phyloP scores from a whole-genome alignment of 1,140 invertebrate species.

The Platyscapa corneri region DNA sequence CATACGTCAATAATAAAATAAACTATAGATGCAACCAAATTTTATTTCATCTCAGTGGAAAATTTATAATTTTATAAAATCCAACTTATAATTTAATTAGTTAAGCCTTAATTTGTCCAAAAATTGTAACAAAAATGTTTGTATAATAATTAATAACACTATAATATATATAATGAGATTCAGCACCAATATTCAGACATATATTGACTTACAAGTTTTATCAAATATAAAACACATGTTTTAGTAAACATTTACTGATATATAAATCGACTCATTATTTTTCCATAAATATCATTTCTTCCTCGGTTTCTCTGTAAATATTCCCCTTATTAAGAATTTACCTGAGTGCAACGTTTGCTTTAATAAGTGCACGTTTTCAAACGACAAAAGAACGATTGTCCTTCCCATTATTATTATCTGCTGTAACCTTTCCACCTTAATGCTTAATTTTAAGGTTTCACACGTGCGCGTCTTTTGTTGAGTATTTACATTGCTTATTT shows the following conservation, averaged over 20 bases:
- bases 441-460: slow-evolving; percentile 40
- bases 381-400: slow-evolving; percentile 26
- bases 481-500: slow-evolving; percentile 11
- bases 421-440: neutral
- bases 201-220: neutral
- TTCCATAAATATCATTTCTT: slow-evolving; percentile 34
- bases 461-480: neutral
- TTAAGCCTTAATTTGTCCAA: too few species aligned
- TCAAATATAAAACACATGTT: neutral
- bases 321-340: slow-evolving; percentile 42
- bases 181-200: neutral
- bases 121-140: too few species aligned
- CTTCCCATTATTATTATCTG: slow-evolving; percentile 30
- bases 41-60: too few species aligned
- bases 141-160: too few species aligned
- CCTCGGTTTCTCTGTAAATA: neutral
- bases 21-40: too few species aligned
- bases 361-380: neutral
- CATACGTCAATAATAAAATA: too few species aligned
- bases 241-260: neutral
- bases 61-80: too few species aligned
- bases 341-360: slow-evolving; percentile 13
- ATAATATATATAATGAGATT: neutral
- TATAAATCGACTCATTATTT: slow-evolving; percentile 13
- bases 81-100: too few species aligned